phyloP scores from a whole-genome alignment of 1,140 invertebrate genomes.

The Eriosoma lanigerum region DNA sequence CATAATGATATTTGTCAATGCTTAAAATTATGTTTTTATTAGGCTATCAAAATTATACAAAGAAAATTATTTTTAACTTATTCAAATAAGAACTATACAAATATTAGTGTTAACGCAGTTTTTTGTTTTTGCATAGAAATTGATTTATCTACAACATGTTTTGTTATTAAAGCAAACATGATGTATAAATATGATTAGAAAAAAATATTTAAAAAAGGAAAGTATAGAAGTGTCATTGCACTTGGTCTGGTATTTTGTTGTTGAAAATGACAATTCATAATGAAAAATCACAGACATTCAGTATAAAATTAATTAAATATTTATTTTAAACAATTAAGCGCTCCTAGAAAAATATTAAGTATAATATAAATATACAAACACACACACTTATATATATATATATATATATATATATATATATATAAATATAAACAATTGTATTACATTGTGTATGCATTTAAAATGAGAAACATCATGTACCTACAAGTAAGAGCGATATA shows the following conservation, averaged over 20 bases:
- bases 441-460: slow-evolving; percentile 13
- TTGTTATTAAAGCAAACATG: slow-evolving; percentile 31
- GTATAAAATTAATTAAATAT: slow-evolving; percentile 30
- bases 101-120: slow-evolving; percentile 39
- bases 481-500: not conserved
- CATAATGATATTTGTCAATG: no score
- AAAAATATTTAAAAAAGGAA: slow-evolving; percentile 33
- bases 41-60: slow-evolving; percentile 72
- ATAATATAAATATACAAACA: not conserved
- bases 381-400: not conserved
- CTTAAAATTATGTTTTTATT: no score
- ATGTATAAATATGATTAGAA: slow-evolving; percentile 27
- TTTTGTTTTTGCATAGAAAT: slow-evolving; percentile 15
- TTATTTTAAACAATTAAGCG: slow-evolving; percentile 25
- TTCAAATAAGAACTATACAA: slow-evolving; percentile 50
- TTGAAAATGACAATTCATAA: slow-evolving; percentile 30
- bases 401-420: no score
- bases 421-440: slow-evolving; percentile 4
- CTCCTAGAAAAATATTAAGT: not conserved
- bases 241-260: slow-evolving; percentile 25
- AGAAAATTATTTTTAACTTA: slow-evolving; percentile 41
- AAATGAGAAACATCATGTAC: slow-evolving; percentile 30
- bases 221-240: slow-evolving; percentile 48
- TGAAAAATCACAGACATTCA: slow-evolving; percentile 48
- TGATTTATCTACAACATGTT: slow-evolving; percentile 29